Evolutionary conservation across 2,888 invertebrate genomes (phyloP), one percentile per base, ranked within the genome.

Genomic region (Steinernema hermaphroditum): DNA sequence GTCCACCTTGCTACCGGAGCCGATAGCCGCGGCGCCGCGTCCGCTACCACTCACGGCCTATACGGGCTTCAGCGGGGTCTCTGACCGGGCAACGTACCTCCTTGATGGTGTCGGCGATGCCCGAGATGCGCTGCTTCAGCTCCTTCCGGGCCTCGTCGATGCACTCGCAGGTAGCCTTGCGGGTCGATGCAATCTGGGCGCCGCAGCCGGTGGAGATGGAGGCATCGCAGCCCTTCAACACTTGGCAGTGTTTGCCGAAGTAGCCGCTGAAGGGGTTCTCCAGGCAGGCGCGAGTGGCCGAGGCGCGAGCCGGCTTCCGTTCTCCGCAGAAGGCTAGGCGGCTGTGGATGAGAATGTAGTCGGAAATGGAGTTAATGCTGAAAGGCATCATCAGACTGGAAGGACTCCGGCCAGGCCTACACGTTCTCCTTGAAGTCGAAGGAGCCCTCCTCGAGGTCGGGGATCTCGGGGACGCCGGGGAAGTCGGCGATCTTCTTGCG

Each of bases 281-380:
- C 69, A 85, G 76, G 73, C 85, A 85, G 54, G 76, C 75, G 46
- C 76, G 76, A 24, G 84, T 85, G 70, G 80, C 75, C 27, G 77
- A 69, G 46, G 85, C 85, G 32, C 85, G 77, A 62, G 78, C 79
- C 43, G 85, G 85, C 73, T 85, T 85, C 44, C 85, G 80, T 70
- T 85, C 85, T n/a, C 81, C 82, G 73, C 85, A 85, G 82, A 85
- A 85, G 22, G 83, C 73, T 41, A 85, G 77, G 44, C 85, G 83
- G 68, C 81, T 80, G 68, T 85, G 81, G 78, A 85, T 83, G 73
- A 85, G 79, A 73, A 85, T 85, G 77, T 83, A 83, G 73, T 85
- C 85, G 69, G 85, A 86, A 74, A 85, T 82, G 41, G 85, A 85
- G 72, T 83, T 81, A 76, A 85, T 85, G 44, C 84, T 84, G 76